Evolutionary conservation across 2,797 vertebrate genomes (phyloP).

Genomic region (Glossophaga mutica): DNA sequence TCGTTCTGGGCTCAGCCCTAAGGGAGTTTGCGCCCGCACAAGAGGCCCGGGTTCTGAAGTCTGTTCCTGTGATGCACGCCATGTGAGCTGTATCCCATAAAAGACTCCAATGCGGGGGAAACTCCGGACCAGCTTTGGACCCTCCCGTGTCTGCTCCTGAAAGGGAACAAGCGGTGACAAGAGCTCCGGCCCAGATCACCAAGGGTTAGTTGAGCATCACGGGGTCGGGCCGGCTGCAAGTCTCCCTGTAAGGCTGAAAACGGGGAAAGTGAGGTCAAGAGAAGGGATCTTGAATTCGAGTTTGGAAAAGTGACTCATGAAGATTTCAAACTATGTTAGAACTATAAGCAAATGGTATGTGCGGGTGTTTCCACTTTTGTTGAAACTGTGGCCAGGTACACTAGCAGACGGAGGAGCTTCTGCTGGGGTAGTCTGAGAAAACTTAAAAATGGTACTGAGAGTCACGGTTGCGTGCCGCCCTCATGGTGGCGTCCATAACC

Average conservation of each 20-base stretch:
- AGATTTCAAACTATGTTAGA: not conserved
- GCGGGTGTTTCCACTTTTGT: not conserved
- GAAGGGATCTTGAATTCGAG: not conserved
- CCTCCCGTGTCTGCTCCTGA: not conserved
- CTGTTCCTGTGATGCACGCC: not conserved
- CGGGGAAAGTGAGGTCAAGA: not conserved
- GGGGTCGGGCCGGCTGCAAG: not conserved
- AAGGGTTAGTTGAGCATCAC: not conserved
- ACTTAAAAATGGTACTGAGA: not conserved
- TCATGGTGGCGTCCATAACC: not conserved
- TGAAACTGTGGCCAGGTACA: not conserved
- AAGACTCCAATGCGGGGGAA: not conserved
- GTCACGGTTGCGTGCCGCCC: not conserved
- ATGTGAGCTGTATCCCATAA: not conserved
- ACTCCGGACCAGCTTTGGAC: not conserved
- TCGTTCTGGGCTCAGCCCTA: not conserved
- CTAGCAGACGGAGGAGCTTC: not conserved
- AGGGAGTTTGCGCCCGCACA: not conserved
- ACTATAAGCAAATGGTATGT: not conserved
- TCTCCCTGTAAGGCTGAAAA: not conserved
- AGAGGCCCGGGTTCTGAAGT: not conserved
- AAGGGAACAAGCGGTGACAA: not conserved
- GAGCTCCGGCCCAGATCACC: not conserved
- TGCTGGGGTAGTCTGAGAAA: not conserved
- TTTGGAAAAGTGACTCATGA: not conserved